A percentile compares a stretch with the other conserved stretches of the same genome.
Evolutionary conservation across 2,797 vertebrate species (phyloP).

Genomic region (Phaenicophaeus curvirostris): DNA sequence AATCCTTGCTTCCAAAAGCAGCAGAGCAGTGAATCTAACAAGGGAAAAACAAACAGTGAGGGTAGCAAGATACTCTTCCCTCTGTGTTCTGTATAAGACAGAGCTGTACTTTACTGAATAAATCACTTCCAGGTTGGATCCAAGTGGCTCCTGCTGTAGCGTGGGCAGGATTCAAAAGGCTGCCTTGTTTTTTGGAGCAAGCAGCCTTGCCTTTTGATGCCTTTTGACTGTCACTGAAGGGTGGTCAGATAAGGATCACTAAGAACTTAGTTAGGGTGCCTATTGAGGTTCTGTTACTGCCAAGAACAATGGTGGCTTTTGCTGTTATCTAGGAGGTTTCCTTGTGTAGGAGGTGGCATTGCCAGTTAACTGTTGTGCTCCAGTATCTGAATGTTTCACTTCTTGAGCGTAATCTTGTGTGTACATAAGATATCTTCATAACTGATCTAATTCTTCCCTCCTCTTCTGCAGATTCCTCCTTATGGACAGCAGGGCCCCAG

Average conservation of each 20-base stretch:
- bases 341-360: neutral
- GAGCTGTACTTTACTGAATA: neutral
- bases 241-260: neutral
- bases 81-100: neutral
- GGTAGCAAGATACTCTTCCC: neutral
- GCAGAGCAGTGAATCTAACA: neutral
- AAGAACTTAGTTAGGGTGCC: neutral
- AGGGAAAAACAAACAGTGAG: neutral
- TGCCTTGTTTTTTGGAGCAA: neutral
- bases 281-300: neutral
- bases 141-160: slow-evolving; percentile 14
- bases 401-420: too few relatives aligned
- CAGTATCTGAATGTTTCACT: neutral
- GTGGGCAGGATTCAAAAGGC: neutral
- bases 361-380: neutral
- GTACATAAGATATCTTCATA: neutral
- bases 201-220: neutral
- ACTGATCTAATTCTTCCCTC: neutral
- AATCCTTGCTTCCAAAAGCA: neutral
- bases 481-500: slow-evolving; percentile 94
- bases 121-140: neutral
- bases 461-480: slow-evolving; percentile 85
- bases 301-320: neutral
- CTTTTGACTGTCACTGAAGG: neutral
- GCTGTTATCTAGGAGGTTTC: neutral